Conservation (phyloP, 2,797 vertebrate species). For the Loriculus beryllinus region DNA sequence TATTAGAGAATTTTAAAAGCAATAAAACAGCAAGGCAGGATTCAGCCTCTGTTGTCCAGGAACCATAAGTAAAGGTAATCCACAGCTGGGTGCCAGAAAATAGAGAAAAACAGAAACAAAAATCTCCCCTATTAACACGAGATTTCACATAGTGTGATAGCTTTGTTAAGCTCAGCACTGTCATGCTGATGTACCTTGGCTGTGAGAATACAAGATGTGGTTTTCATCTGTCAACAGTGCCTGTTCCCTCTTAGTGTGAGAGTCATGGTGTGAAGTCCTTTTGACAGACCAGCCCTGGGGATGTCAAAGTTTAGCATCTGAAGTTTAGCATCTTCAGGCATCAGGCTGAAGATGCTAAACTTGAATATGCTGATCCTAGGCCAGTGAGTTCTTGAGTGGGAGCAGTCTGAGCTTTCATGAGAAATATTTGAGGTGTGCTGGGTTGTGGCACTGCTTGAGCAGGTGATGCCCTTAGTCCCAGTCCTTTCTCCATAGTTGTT, state of each 20-base stretch:
- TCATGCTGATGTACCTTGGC: neutral
- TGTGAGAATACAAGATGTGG: neutral
- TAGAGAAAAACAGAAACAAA: neutral
- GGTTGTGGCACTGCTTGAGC: neutral
- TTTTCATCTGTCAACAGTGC: neutral
- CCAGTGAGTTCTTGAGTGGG: neutral
- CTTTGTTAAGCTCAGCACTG: neutral
- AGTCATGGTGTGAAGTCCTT: neutral
- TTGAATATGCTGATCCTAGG: neutral
- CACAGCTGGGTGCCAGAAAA: neutral
- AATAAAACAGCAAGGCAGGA: neutral
- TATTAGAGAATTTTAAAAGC: neutral
- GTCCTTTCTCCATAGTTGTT: neutral
- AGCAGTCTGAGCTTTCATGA: neutral
- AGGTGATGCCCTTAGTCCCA: neutral
- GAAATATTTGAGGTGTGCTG: neutral
- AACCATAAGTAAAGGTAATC: neutral
- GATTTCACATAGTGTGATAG: neutral
- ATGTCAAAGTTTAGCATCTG: neutral
- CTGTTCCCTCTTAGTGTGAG: neutral
- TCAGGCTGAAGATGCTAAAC: neutral
- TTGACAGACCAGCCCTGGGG: neutral
- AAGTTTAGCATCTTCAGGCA: neutral
- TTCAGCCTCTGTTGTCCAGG: neutral
- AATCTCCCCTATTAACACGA: neutral